phyloP scores from a whole-genome alignment of 2,797 vertebrate species.

The Mormyrops attenuatus region DNA sequence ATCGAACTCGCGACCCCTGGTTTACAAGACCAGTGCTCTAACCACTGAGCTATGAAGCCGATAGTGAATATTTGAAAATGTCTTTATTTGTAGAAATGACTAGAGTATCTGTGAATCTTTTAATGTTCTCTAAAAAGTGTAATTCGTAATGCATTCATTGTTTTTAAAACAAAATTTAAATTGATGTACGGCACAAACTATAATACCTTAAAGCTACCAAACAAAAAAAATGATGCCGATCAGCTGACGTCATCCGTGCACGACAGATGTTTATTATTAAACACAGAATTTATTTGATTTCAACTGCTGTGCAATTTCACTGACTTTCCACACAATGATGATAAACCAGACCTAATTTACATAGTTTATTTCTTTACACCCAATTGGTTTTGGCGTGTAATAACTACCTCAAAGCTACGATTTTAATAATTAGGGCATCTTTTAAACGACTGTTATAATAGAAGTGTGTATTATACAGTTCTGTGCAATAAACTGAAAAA shows the following conservation, averaged over 20 bases:
- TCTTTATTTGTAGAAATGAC: not conserved
- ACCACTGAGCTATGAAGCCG: not conserved
- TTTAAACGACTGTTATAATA: not conserved
- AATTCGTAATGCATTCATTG: not conserved
- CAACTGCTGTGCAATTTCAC: not conserved
- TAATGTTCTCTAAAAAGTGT: not conserved
- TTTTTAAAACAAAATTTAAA: not conserved
- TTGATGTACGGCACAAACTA: not conserved
- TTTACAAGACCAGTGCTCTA: slow-evolving; percentile 7
- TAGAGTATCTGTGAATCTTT: not conserved
- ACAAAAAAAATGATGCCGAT: not conserved
- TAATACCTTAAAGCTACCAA: not conserved
- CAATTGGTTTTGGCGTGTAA: not conserved
- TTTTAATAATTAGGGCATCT: not conserved
- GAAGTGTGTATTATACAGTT: not conserved
- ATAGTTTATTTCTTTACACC: not conserved
- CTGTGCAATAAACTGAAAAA: not conserved
- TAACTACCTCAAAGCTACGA: not conserved
- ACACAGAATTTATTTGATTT: not conserved
- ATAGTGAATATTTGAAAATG: not conserved
- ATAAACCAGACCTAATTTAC: not conserved
- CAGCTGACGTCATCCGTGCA: not conserved
- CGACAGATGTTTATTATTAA: not conserved
- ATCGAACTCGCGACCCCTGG: slow-evolving; percentile 5
- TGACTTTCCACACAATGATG: not conserved